Evolutionary conservation across 1,140 invertebrate species (phyloP).

Genomic region (Pseudomyrmex cubaensis): DNA sequence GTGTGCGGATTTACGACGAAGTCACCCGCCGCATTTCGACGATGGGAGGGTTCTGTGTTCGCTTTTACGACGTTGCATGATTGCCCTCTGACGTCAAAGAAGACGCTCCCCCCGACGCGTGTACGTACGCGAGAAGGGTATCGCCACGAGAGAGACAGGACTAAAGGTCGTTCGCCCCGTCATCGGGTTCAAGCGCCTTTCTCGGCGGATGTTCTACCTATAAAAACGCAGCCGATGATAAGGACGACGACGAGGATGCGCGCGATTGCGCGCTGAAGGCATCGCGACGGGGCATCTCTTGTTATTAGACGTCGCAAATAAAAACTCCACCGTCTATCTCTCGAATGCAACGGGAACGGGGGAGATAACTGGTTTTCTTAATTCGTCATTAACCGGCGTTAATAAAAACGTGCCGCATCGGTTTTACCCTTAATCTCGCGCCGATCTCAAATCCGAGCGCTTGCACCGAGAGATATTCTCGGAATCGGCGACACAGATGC

Average conservation of each 20-base stretch:
- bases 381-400: constrained; percentile 17
- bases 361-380: constrained; percentile 35
- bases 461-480: constrained; percentile 12
- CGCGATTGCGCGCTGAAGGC: constrained; percentile 26
- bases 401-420: constrained; percentile 15
- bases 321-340: not conserved
- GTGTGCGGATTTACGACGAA: constrained; percentile 28
- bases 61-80: constrained; percentile 78
- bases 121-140: constrained; percentile 12
- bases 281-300: not conserved
- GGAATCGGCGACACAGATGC: not conserved
- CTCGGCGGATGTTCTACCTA: constrained; percentile 36
- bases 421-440: constrained; percentile 6
- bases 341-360: not conserved
- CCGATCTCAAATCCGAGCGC: constrained; percentile 6
- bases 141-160: constrained; percentile 69
- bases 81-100: constrained; percentile 80
- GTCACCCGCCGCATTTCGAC: constrained; percentile 44
- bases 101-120: constrained; percentile 36
- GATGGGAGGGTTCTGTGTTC: constrained; percentile 73
- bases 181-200: constrained; percentile 73
- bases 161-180: constrained; percentile 72
- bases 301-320: constrained; percentile 39
- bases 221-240: constrained; percentile 52
- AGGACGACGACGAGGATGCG: constrained; percentile 43